A percentile compares a stretch with the other conserved stretches of the same genome.
These are phyloP conservation scores for Hedya salicella DNA, from an alignment of 2,888 invertebrate species.

Conservation along the genomic window DNA sequence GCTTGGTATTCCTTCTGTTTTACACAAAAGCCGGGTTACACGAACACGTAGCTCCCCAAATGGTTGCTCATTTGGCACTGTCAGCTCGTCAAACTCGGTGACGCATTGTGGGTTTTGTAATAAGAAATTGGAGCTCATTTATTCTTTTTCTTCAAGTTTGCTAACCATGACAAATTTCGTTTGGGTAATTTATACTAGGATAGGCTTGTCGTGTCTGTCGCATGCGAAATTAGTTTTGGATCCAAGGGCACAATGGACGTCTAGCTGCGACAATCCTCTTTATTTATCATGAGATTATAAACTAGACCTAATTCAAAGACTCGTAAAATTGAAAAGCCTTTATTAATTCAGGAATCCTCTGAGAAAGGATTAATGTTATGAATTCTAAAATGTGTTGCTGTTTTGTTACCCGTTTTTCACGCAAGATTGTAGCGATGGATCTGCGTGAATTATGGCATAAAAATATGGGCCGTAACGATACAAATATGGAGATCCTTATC, in stretches of 20 bases:
- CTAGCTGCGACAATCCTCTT: not conserved
- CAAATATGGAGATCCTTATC: too few relatives aligned
- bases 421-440: too few relatives aligned
- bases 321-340: too few relatives aligned
- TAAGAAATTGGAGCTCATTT: conserved; percentile 16
- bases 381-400: too few relatives aligned
- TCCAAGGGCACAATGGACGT: not conserved
- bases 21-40: not conserved
- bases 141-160: conserved; percentile 3
- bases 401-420: too few relatives aligned
- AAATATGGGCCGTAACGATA: too few relatives aligned
- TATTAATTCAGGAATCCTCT: too few relatives aligned
- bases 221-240: conserved; percentile 18
- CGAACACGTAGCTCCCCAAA: not conserved
- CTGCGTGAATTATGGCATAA: too few relatives aligned
- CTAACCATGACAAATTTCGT: not conserved
- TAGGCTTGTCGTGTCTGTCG: conserved; percentile 1
- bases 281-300: too few relatives aligned
- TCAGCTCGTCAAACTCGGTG: conserved; percentile 5
- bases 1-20: not conserved
- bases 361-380: too few relatives aligned
- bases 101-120: not conserved
- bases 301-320: too few relatives aligned
- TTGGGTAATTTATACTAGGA: conserved; percentile 8
- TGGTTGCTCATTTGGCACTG: conserved; percentile 5